Conservation (phyloP, 2,888 invertebrate genomes). For the Mythimna vitellina region DNA sequence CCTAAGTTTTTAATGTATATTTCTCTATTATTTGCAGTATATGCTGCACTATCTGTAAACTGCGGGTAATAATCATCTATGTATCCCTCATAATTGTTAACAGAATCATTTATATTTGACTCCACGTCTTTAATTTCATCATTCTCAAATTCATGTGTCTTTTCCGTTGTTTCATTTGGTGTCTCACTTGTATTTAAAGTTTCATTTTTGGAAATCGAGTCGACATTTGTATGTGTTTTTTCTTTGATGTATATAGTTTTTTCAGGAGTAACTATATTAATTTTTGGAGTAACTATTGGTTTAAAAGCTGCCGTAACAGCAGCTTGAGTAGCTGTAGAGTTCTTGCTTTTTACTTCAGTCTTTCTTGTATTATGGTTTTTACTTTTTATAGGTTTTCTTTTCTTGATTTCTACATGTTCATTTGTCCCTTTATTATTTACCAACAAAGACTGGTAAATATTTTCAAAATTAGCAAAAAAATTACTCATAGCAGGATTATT, state of each 20-base stretch:
- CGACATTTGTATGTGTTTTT: constrained; percentile 8
- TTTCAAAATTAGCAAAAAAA: constrained; percentile 55
- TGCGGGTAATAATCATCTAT: constrained; percentile 83
- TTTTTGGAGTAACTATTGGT: neutral
- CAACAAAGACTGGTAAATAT: constrained; percentile 49
- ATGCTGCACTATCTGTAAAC: constrained; percentile 75
- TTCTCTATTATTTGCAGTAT: constrained; percentile 71
- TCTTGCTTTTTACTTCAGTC: constrained; percentile 24
- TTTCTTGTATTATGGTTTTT: constrained; percentile 27
- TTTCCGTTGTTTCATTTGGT: constrained; percentile 1
- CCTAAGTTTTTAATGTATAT: constrained; percentile 69
- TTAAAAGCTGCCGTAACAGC: neutral
- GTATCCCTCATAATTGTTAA: constrained; percentile 59
- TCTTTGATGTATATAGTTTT: constrained; percentile 16
- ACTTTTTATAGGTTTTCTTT: constrained; percentile 30
- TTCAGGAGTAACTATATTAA: constrained; percentile 42
- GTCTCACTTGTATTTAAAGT: constrained; percentile 13
- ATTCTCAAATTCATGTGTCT: constrained; percentile 4
- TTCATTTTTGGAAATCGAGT: constrained; percentile 25
- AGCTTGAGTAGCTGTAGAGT: constrained; percentile 14
- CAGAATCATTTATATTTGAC: constrained; percentile 3
- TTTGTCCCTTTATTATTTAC: constrained; percentile 15
- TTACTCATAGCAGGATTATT: constrained; percentile 50
- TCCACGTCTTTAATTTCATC: constrained; percentile 29
- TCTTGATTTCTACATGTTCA: constrained; percentile 18